A percentile compares a stretch with the other conserved stretches of the same genome.
Conservation (phyloP, 2,797 vertebrate species). For the Platalea minor region DNA sequence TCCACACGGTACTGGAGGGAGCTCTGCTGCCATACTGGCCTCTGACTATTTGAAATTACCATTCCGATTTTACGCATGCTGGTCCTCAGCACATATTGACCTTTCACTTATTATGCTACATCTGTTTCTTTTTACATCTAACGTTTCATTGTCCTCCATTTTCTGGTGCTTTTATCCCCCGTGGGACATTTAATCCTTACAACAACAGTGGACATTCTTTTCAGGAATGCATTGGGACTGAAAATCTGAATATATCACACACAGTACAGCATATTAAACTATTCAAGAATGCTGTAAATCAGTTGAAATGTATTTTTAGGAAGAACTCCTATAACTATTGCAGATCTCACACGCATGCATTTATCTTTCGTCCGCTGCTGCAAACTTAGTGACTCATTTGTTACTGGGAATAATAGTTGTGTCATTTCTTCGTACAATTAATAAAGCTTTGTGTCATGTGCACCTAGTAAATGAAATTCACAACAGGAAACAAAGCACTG, state of each 20-base stretch:
- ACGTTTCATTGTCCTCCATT: conserved; percentile 9
- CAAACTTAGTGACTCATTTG: conserved; percentile 46
- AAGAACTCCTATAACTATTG: background rate
- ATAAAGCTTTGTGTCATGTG: conserved; percentile 25
- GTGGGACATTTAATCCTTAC: background rate
- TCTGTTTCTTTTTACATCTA: conserved; percentile 33
- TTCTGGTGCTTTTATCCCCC: background rate
- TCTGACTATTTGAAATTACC: background rate
- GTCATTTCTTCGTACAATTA: conserved; percentile 4
- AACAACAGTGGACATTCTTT: conserved; percentile 26
- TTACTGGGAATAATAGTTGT: conserved; percentile 33
- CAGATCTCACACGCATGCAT: background rate
- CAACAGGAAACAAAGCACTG: conserved; percentile 32
- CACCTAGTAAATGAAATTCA: conserved; percentile 48
- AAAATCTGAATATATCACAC: background rate
- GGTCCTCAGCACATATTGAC: conserved; percentile 17
- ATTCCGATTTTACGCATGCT: background rate
- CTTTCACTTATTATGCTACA: conserved; percentile 1
- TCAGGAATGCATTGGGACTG: background rate
- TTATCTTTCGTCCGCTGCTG: background rate
- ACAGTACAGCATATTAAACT: background rate
- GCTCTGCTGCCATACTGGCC: background rate
- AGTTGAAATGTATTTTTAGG: conserved; percentile 37
- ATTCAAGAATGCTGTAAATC: conserved; percentile 17
- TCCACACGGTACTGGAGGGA: background rate